A percentile compares a stretch with the other conserved stretches of the same genome.
Conservation (phyloP, 2,888 invertebrate species). For the Acrobasis repandana region DNA sequence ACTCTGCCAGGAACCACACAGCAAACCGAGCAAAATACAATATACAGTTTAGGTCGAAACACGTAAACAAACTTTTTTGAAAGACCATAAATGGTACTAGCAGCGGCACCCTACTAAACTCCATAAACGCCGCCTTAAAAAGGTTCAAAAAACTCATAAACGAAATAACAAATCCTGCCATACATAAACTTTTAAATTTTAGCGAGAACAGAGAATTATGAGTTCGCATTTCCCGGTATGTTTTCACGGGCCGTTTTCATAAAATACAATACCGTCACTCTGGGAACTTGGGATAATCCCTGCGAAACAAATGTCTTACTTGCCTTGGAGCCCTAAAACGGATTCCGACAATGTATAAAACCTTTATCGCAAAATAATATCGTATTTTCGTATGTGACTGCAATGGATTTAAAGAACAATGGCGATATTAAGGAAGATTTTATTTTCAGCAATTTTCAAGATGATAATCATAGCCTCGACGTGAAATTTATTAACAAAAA, state of each 20-base stretch:
- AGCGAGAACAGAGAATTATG: conserved; percentile 12
- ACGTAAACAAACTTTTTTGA: too few relatives aligned
- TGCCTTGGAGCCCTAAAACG: neutral
- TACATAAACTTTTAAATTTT: conserved; percentile 19
- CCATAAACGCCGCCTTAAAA: neutral
- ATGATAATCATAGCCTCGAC: neutral
- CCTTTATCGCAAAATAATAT: neutral
- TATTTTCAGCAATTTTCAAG: neutral
- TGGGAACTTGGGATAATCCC: conserved; percentile 18
- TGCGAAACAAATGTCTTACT: conserved; percentile 20
- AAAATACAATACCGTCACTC: conserved; percentile 15
- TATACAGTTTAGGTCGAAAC: too few relatives aligned
- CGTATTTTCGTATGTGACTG: neutral
- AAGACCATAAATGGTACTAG: neutral
- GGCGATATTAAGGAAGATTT: neutral
- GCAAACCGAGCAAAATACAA: too few relatives aligned
- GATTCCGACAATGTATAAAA: conserved; percentile 8
- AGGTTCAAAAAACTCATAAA: conserved; percentile 14
- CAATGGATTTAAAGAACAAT: neutral
- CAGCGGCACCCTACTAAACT: neutral
- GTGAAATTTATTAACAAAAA: too few relatives aligned
- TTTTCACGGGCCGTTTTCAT: conserved; percentile 17
- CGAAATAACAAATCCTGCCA: conserved; percentile 13
- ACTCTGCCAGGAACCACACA: too few relatives aligned
- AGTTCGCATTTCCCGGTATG: conserved; percentile 12